Base-by-base conservation (phyloP, 2,113 vertebrate species). In the Podilymbus podiceps region DNA sequence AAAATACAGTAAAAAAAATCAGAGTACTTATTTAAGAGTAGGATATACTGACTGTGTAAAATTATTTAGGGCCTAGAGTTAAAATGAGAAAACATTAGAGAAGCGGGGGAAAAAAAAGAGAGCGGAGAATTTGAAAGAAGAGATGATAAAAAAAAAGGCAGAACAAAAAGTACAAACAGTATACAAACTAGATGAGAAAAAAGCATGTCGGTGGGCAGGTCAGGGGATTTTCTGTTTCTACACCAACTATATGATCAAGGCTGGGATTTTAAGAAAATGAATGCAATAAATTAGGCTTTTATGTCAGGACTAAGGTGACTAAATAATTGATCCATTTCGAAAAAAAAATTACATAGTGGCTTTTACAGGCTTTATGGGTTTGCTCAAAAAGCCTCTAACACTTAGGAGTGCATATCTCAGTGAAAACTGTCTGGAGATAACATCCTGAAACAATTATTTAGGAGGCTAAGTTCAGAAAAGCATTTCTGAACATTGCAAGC, bases 31-130 rank as follows among this genome's bases (percentile, higher is more conserved):
- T 78, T 78, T 60, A 59, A 56, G 56, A 73, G 55, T 7, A 49
- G 44, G 10, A 68, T 59, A 91, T 38, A 78, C 7, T 50, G 19
- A 73, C 5, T 52, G 8, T n/a, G 11, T 42, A 62, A 69, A 64
- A 74, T 64, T 59, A 49, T 59, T 59, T 68, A 60, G 24, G 7
- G 35, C 14, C 14, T 33, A 27, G 27, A 50, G 35, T 62, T 20
- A 84, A 92, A 90, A 63, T 23, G 9, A 87, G 28, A 4, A 73
- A 88, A 49, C 56, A 83, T 35, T 80, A 52, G 15, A 91, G 24
- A 78, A 27, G 17, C 0, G 0, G 5, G 20, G 0, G 4, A 15
- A 17, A 58, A 60, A 53, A 40, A 50, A 52, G 18, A 82, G 25
- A 60, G 33, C 85, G 8, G 6, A 93, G 18, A 91, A 73, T 0